phyloP scores from a whole-genome alignment of 2,888 invertebrate species.

The Meandrusa payeni region DNA sequence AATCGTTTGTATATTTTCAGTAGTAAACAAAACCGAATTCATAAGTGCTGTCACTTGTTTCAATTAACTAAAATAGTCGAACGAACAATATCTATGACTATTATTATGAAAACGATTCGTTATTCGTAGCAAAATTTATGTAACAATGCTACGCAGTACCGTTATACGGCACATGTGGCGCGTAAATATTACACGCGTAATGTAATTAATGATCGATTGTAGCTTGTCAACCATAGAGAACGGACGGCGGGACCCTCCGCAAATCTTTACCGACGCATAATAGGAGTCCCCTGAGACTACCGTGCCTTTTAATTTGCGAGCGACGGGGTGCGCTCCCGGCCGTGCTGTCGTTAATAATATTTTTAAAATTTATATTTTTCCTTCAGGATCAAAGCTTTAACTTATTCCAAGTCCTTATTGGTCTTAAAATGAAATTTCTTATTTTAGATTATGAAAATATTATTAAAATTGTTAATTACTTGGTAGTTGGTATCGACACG shows the following conservation, averaged over 20 bases:
- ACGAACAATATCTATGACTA: no score
- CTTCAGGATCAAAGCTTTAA: conserved; percentile 8
- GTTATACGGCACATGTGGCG: conserved; percentile 64
- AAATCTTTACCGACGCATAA: conserved; percentile 69
- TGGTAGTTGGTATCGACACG: no score
- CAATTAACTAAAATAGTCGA: no score
- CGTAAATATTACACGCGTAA: conserved; percentile 69
- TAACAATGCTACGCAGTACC: conserved; percentile 4
- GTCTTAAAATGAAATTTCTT: no score
- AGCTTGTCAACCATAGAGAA: conserved; percentile 58
- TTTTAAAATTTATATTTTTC: conserved; percentile 34
- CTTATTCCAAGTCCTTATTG: no score
- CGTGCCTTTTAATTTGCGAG: conserved; percentile 79
- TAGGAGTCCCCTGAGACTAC: conserved; percentile 59
- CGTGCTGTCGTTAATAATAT: conserved; percentile 39
- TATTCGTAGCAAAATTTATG: conserved; percentile 1
- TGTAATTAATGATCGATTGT: conserved; percentile 79
- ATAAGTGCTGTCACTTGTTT: no score
- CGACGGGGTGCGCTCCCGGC: conserved; percentile 58
- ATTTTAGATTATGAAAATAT: no score
- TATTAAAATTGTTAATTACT: no score
- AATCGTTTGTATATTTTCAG: no score
- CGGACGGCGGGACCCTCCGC: conserved; percentile 55
- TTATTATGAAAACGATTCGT: no score
- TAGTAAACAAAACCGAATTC: no score